These are phyloP conservation scores for Perizoma affinitatum DNA, from an alignment of 2,888 invertebrate species.

Conservation along the genomic window DNA sequence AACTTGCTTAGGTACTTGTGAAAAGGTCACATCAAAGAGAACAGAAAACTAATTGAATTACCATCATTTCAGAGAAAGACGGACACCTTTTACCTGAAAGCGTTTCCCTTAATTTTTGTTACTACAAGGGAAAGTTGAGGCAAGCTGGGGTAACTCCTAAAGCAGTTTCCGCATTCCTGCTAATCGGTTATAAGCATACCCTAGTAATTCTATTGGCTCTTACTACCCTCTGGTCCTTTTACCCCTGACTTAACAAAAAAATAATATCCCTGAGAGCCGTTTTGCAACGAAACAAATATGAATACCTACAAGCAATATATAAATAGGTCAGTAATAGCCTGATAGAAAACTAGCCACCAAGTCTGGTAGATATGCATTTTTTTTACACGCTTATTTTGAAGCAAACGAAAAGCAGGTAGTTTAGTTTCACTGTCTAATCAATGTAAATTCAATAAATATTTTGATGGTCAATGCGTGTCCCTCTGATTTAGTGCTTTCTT, in stretches of 20 bases:
- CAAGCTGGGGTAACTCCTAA: slow-evolving; percentile 16
- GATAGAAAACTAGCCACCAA: no score
- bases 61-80: slow-evolving; percentile 19
- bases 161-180: slow-evolving; percentile 34
- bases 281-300: slow-evolving; percentile 28
- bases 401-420: no score
- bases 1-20: slow-evolving; percentile 5
- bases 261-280: slow-evolving; percentile 38
- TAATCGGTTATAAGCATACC: slow-evolving; percentile 43
- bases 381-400: no score
- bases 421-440: no score
- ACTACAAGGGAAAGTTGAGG: slow-evolving; percentile 9
- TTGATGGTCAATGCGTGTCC: no score
- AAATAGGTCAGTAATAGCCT: neutral
- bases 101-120: slow-evolving; percentile 26
- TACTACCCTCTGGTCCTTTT: slow-evolving; percentile 40
- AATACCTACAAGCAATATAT: slow-evolving; percentile 20
- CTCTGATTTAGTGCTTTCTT: no score
- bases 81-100: slow-evolving; percentile 30
- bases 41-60: slow-evolving; percentile 30
- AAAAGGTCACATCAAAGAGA: slow-evolving; percentile 27
- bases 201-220: slow-evolving; percentile 40
- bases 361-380: no score
- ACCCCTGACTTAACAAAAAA: slow-evolving; percentile 43
- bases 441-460: no score